These are phyloP conservation scores for Microctenopoma steveboyesi DNA, from an alignment of 2,797 vertebrate genomes.

Conservation along the genomic window DNA sequence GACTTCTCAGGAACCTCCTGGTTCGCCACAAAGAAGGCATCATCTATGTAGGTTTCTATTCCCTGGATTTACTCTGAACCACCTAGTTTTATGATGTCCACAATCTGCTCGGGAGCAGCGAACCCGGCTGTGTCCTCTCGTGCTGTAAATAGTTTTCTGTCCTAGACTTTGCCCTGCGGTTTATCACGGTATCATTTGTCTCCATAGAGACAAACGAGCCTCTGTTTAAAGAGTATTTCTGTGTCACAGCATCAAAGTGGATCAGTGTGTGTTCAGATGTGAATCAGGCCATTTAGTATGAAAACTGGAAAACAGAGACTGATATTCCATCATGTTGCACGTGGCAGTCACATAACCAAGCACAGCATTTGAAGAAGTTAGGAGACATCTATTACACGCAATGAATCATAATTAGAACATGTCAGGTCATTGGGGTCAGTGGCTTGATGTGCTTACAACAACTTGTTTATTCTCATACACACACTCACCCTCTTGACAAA, in stretches of 20 bases:
- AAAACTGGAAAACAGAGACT: slow-evolving; percentile 20
- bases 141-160: slow-evolving; percentile 12
- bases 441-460: slow-evolving; percentile 5
- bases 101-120: slow-evolving; percentile 52
- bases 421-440: slow-evolving; percentile 5
- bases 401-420: not conserved
- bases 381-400: slow-evolving; percentile 9
- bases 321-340: not conserved
- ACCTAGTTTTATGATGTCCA: slow-evolving; percentile 65
- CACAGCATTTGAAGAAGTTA: not conserved
- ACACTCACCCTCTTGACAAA: slow-evolving; percentile 4
- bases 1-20: slow-evolving; percentile 94
- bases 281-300: slow-evolving; percentile 46
- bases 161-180: slow-evolving; percentile 77
- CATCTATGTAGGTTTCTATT: slow-evolving; percentile 91
- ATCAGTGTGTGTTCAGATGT: slow-evolving; percentile 40
- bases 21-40: slow-evolving; percentile 91
- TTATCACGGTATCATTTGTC: slow-evolving; percentile 70
- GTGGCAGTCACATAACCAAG: not conserved
- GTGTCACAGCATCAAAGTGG: slow-evolving; percentile 43
- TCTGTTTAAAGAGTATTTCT: slow-evolving; percentile 58
- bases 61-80: slow-evolving; percentile 8
- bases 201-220: slow-evolving; percentile 73
- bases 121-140: not conserved
- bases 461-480: slow-evolving; percentile 34